These are phyloP conservation scores for Synaphobranchus kaupii DNA, from an alignment of 2,797 vertebrate species.

Conservation along the genomic window DNA sequence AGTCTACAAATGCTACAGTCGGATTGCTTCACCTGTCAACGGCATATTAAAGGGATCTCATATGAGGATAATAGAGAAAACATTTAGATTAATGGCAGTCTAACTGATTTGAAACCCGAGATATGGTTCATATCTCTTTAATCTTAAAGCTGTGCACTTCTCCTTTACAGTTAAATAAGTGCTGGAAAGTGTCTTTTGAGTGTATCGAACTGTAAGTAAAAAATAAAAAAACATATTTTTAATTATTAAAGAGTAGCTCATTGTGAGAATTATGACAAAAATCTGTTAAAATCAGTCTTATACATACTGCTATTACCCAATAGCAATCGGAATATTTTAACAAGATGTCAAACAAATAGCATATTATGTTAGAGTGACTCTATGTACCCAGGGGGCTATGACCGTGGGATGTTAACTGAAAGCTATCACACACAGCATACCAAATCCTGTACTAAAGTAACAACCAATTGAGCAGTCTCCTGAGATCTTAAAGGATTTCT, in stretches of 20 bases:
- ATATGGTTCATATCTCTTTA: background rate
- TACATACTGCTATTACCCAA: background rate
- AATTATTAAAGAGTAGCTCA: background rate
- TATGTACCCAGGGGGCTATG: background rate
- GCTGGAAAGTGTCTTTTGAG: background rate
- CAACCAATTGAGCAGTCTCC: conserved; percentile 5
- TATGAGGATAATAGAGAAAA: background rate
- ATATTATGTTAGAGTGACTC: background rate
- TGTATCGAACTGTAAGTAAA: too few species aligned
- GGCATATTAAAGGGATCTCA: background rate
- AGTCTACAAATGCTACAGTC: background rate
- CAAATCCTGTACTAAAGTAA: background rate
- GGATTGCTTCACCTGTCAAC: background rate
- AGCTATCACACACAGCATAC: conserved; percentile 2
- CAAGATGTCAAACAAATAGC: background rate
- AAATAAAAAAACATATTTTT: background rate
- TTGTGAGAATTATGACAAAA: background rate
- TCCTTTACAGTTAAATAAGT: background rate
- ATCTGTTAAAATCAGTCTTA: background rate
- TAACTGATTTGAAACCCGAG: background rate
- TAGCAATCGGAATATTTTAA: background rate
- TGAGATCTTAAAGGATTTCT: conserved; percentile 6
- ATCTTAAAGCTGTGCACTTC: background rate
- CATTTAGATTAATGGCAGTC: background rate
- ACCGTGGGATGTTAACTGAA: conserved; percentile 1